Base-by-base conservation (phyloP, 2,888 invertebrate genomes). In the Drosophila limbata region DNA sequence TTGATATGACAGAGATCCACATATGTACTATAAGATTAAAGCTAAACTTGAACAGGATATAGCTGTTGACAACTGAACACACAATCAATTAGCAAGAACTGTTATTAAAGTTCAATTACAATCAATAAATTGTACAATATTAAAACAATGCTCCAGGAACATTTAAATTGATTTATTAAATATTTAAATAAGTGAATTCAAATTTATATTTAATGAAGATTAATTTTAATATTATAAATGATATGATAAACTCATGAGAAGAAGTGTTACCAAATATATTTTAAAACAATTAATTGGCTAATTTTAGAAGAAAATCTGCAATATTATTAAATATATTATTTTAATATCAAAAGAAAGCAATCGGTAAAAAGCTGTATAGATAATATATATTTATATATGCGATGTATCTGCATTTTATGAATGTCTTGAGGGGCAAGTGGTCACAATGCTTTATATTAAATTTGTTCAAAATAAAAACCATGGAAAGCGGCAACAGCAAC, bases 381-480 rank as follows among this genome's bases (percentile, higher is more conserved):
- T 13, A 3, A 45, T n/a, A n/a, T n/a, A 25, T 28, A 28, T 25
- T 25, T 11, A 25, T 21, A 21, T 28, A 15, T 15, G 6, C 19
- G 13, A 4, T n/a, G 17, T 39, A 55, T 39, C n/a, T 45, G n/a
- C 10, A 48, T 33, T 1, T 56, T 56, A 39, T 61, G 53, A 33
- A 72, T 77, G 69, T 67, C 40, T 50, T 21, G 35, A 52, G 68
- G 77, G 56, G 72, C 77, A 60, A 53, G 48, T 50, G 70, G 71
- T 80, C 80, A 81, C 69, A 79, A 52, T 82, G 77, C 69, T 84
- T 74, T 70, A 66, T 73, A 83, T 83, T 77, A 82, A 84, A 79
- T 84, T 79, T 78, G 45, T 31, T 9, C 37, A 67, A 75, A 62
- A 68, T 69, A 60, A 53, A 50, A 60, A 35, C n/a, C 44, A 40